Base-by-base conservation (phyloP, 2,797 vertebrate species). In the Graptemys geographica region DNA sequence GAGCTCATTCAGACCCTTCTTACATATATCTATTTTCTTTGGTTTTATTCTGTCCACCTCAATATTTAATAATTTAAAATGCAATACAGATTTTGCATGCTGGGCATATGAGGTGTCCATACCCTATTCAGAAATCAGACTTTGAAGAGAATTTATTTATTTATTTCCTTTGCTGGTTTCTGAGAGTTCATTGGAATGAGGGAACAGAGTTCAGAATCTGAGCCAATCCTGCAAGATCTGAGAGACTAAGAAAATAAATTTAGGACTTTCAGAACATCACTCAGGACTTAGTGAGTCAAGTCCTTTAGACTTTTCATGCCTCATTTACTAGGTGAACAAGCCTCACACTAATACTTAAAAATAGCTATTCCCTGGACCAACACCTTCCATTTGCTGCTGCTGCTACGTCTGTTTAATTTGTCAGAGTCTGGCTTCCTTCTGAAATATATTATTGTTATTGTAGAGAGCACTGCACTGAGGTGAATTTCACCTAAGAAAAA, bases 131-230 rank as follows among this genome's bases (percentile, higher is more conserved):
- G 47, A 6, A 59, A 51, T 51, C 59, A 62, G 59, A 62, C 31
- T 31, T 7, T 33, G 59, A 41, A 44, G 37, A 41, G 11, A 41
- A 41, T 74, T 74, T 37, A 18, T 37, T 44, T 44, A 44, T 44
- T 74, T 74, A 74, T 41, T 87, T 25, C 37, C 27, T 89, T 53
- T 88, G 15, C 84, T 69, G 57, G 76, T 81, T 90, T 81, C 83
- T 15, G 33, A 81, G 72, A 11, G 9, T 79, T 27, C 25, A 94
- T 11, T n/a, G 21, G 0, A 31, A 8, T 52, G 19, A 62, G 37
- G 2, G 12, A 55, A 31, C 19, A 82, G 79, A 89, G 18, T 21
- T 25, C 27, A 15, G 12, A 78, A 74, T 55, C 25, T 33, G 4
- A 52, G 25, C 21, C 5, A 41, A 0, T 0, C 1, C 8, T 89